phyloP scores from a whole-genome alignment of 2,888 invertebrate species.

The Lysandra coridon region DNA sequence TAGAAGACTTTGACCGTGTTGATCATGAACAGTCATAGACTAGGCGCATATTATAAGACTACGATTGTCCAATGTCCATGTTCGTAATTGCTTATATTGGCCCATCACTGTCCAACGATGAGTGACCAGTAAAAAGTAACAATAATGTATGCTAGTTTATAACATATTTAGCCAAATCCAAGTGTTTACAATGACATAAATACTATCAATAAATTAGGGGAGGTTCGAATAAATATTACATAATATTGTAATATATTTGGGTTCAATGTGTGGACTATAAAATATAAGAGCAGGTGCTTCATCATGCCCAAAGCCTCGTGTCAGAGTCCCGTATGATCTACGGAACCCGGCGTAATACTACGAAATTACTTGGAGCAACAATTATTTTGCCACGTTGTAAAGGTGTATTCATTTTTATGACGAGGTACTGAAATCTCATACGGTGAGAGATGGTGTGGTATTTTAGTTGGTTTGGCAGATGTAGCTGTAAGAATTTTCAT shows the following conservation, averaged over 20 bases:
- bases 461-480: not conserved
- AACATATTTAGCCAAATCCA: not conserved
- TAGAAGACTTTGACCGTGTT: too few species aligned
- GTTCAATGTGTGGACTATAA: constrained; percentile 66
- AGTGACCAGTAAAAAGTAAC: not conserved
- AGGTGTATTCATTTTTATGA: not conserved
- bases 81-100: too few species aligned
- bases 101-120: too few species aligned
- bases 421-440: not conserved
- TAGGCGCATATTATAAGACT: too few species aligned
- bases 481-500: too few species aligned
- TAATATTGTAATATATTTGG: constrained; percentile 59
- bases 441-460: not conserved
- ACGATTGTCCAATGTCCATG: too few species aligned
- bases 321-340: constrained; percentile 69
- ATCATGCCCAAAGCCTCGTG: constrained; percentile 75
- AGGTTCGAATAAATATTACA: constrained; percentile 14
- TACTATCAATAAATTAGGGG: not conserved
- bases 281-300: constrained; percentile 76
- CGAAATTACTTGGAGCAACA: constrained; percentile 10
- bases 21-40: too few species aligned
- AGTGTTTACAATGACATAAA: not conserved
- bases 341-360: constrained; percentile 55
- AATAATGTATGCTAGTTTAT: not conserved
- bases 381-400: constrained; percentile 1